Conservation (phyloP, 2,113 vertebrate genomes). For the Corynorhinus townsendii region DNA sequence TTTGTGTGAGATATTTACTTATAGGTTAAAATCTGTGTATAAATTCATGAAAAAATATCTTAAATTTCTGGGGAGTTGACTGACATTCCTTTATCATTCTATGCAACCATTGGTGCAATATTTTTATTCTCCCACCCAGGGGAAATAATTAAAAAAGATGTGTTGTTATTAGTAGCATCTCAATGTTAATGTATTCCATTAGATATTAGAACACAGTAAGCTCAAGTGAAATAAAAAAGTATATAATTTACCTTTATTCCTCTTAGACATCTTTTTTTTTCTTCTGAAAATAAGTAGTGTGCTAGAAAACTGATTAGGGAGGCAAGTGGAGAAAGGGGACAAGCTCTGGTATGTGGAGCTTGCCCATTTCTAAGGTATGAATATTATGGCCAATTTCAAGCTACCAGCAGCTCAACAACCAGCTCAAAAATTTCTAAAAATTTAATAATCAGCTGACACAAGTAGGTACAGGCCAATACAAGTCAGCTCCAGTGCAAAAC, state of each 20-base stretch:
- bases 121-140: background rate
- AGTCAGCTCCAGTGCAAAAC: background rate
- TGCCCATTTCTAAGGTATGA: background rate
- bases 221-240: background rate
- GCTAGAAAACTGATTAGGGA: background rate
- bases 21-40: background rate
- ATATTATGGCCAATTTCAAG: background rate
- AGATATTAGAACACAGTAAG: background rate
- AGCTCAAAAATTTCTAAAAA: background rate
- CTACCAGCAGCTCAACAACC: background rate
- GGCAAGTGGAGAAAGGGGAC: rapidly evolving
- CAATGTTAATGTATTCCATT: background rate
- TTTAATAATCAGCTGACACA: background rate
- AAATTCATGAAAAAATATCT: background rate
- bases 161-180: background rate
- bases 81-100: background rate
- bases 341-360: background rate
- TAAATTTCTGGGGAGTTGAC: background rate
- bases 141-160: background rate
- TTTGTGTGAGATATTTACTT: constrained; percentile 7
- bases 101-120: background rate
- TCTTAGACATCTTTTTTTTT: background rate
- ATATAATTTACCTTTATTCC: background rate
- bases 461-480: background rate
- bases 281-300: background rate